phyloP scores from a whole-genome alignment of 2,113 vertebrate genomes.

The Gulo gulo region DNA sequence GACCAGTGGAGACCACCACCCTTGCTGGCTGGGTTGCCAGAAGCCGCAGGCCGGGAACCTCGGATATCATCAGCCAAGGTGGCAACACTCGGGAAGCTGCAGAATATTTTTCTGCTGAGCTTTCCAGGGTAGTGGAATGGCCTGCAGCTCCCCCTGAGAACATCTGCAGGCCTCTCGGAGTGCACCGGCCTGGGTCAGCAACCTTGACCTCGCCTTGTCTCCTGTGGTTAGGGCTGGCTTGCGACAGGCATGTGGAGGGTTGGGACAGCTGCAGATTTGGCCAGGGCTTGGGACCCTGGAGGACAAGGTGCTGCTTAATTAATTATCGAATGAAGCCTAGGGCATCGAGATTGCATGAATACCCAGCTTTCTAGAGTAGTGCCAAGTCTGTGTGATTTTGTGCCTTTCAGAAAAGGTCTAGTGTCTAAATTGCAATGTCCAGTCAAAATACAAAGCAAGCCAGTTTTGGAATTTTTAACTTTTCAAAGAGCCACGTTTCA shows the following conservation, averaged over 20 bases:
- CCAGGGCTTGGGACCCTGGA: not conserved
- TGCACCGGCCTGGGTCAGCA: accelerated
- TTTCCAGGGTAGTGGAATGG: not conserved
- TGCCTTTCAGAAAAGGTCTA: not conserved
- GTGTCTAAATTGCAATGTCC: not conserved
- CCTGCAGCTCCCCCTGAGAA: not conserved
- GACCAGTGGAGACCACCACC: not conserved
- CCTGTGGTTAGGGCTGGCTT: not conserved
- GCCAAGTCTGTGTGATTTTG: not conserved
- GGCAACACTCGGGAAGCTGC: not conserved
- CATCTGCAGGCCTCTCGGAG: not conserved
- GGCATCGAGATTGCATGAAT: no score
- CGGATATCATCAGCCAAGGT: not conserved
- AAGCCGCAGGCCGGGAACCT: not conserved
- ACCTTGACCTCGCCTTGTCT: not conserved
- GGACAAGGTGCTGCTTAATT: not conserved
- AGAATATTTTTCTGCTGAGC: not conserved
- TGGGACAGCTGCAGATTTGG: no score
- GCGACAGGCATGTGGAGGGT: not conserved
- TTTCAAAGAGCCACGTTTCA: not conserved
- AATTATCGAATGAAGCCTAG: not conserved
- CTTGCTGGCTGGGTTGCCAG: not conserved
- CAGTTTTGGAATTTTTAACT: not conserved
- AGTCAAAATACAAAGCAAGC: not conserved
- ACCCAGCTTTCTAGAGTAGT: not conserved